Evolutionary conservation across 2,797 vertebrate genomes (phyloP), one percentile per base, ranked within the genome.

Genomic region (Cichlasoma orientale): DNA sequence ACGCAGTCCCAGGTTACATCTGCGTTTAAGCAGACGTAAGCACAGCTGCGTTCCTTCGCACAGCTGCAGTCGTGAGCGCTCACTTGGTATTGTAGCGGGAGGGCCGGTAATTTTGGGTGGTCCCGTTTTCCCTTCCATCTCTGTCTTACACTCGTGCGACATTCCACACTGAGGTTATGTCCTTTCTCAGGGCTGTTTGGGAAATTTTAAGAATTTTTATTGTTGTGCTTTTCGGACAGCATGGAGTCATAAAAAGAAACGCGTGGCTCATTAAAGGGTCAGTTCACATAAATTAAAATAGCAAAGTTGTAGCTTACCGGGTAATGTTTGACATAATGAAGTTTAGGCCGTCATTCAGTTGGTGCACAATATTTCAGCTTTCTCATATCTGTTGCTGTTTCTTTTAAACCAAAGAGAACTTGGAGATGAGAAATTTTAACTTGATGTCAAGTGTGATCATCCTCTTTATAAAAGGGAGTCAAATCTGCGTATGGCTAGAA

Each of bases 81-180:
- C 10, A 50, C 41, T 66, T n/a, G 5, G 61, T 41, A n/a, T 50
- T 68, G 61, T 6, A 68, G 0, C 1, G 18, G 61, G 38, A 50
- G 16, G 61, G 41, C 23, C 47, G 61, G 41, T 50, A 50, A 50
- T 68, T 68, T 68, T 68, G 61, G 41, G 61, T 29, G 41, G 47
- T 68, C 25, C 41, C 5, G 10, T n/a, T 29, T 74, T 63, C 18
- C 83, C 86, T 66, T 33, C 78, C 82, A 61, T 56, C 50, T 77
- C 82, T 47, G 79, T 92, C 78, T 53, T 85, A 93, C 89, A 74
- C 86, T 77, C 23, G 84, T 75, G 92, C 85, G 88, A 95, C 93
- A 95, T 95, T 96, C 94, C 90, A 88, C 75, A 33, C 80, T 41
- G 89, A 87, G 92, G 92, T 95, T 91, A 93, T 82, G 81, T 55